Evolutionary conservation across 2,113 vertebrate genomes (phyloP).

Genomic region (Pycnonotus jocosus): DNA sequence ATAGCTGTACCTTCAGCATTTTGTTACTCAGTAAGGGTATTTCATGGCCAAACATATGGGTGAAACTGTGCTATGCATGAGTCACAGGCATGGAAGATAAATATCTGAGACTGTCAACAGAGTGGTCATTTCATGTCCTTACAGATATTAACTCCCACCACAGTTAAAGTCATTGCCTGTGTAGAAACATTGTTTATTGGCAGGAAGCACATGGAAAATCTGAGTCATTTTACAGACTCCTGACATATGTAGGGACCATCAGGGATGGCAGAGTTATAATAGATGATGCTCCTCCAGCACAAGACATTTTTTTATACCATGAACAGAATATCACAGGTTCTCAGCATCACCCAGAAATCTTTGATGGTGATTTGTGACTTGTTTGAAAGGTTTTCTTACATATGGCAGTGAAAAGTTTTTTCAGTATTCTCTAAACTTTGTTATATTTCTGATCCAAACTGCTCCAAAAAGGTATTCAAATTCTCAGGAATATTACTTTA

Average conservation of each 20-base stretch:
- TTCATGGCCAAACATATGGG: background rate
- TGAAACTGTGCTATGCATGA: background rate
- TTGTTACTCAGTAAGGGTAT: background rate
- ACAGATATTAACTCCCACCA: background rate
- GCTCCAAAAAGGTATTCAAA: background rate
- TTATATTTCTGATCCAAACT: background rate
- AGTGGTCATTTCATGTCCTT: slow-evolving; percentile 26
- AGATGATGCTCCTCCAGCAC: background rate
- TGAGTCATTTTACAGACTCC: background rate
- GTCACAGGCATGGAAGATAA: background rate
- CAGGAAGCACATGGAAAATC: background rate
- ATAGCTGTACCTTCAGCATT: background rate
- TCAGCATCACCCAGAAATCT: background rate
- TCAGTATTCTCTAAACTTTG: background rate
- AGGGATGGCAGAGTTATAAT: background rate
- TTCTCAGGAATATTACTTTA: background rate
- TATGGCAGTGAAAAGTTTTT: background rate
- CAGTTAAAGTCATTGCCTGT: background rate
- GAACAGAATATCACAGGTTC: background rate
- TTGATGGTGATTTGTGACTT: background rate
- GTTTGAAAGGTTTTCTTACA: background rate
- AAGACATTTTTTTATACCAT: background rate
- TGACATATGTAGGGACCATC: background rate
- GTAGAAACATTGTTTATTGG: background rate
- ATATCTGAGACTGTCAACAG: slow-evolving; percentile 14